phyloP scores from a whole-genome alignment of 2,797 vertebrate genomes.

The Xenopus petersii region DNA sequence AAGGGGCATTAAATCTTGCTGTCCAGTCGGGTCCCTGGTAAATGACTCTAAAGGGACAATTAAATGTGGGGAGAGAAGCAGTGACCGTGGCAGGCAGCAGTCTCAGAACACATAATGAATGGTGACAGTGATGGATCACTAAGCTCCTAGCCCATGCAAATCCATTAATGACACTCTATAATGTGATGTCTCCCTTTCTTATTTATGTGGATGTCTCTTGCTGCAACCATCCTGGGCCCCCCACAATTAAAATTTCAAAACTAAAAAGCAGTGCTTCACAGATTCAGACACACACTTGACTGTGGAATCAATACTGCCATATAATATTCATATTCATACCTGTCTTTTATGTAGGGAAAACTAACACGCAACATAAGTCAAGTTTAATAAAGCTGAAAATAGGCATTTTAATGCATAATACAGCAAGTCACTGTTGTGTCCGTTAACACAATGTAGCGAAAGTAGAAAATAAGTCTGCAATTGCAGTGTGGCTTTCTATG shows the following conservation, averaged over 20 bases:
- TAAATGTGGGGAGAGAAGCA: conserved; percentile 44
- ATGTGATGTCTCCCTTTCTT: conserved; percentile 10
- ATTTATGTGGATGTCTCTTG: conserved; percentile 5
- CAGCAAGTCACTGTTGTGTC: no score
- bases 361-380: no score
- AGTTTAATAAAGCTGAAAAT: no score
- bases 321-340: not conserved
- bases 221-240: not conserved
- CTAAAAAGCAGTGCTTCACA: not conserved
- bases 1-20: conserved; percentile 60
- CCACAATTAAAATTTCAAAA: not conserved
- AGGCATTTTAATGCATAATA: no score
- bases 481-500: no score
- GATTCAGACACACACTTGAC: not conserved
- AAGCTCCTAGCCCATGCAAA: conserved; percentile 42
- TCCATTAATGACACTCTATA: conserved; percentile 11
- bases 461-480: no score
- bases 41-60: conserved; percentile 40
- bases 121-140: conserved; percentile 42
- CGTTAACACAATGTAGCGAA: no score
- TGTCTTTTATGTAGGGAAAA: no score
- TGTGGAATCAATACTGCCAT: not conserved
- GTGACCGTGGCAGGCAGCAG: accelerated
- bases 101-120: conserved; percentile 23
- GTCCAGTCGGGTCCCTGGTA: conserved; percentile 49